Conservation (phyloP, 2,888 invertebrate genomes). For the Hanleya hanleyi region DNA sequence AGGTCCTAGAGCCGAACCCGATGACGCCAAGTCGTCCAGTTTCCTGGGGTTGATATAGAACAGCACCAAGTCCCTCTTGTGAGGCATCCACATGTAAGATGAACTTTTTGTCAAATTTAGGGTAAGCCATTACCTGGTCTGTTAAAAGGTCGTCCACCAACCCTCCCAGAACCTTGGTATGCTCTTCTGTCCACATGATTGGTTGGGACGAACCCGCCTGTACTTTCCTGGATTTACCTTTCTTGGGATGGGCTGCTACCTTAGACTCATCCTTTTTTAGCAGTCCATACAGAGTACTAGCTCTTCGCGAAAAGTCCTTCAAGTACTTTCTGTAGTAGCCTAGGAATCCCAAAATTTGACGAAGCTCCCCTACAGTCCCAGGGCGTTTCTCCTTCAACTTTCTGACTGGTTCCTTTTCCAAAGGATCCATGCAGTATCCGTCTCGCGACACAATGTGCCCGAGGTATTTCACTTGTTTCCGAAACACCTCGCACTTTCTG, state of each 20-base stretch:
- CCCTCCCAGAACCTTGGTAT: background rate
- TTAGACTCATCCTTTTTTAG: background rate
- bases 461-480: background rate
- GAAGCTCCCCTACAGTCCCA: background rate
- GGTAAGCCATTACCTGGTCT: too few relatives aligned
- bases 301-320: background rate
- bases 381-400: background rate
- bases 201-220: background rate
- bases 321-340: background rate
- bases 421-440: conserved; percentile 12
- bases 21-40: conserved; percentile 14
- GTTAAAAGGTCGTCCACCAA: background rate
- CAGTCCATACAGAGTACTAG: background rate
- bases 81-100: conserved; percentile 24
- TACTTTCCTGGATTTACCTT: background rate
- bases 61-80: conserved; percentile 16
- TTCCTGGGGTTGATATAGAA: conserved; percentile 11
- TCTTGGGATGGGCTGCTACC: too few relatives aligned
- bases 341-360: conserved; percentile 8
- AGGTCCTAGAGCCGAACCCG: conserved; percentile 19
- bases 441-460: background rate
- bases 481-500: background rate
- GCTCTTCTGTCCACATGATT: conserved; percentile 10
- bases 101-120: conserved; percentile 2
- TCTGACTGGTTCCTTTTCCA: background rate